Evolutionary conservation across 1,140 invertebrate genomes (phyloP).

Genomic region (Hetaerina americana): DNA sequence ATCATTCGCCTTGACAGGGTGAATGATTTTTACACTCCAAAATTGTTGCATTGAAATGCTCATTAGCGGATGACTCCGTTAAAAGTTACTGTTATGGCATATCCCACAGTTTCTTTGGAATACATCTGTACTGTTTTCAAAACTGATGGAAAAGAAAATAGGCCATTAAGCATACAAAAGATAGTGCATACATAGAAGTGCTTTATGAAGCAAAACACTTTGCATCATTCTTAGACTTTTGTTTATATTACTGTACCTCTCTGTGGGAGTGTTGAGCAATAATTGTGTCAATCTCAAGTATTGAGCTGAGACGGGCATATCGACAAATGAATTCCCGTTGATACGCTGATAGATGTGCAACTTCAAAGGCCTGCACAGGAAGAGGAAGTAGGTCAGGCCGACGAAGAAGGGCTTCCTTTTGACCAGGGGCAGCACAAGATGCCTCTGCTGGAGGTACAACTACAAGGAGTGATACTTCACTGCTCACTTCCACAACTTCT

Average conservation of each 20-base stretch:
- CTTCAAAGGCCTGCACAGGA: constrained; percentile 83
- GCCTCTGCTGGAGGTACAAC: constrained; percentile 78
- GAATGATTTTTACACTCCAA: too few species aligned
- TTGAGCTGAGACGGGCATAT: constrained; percentile 81
- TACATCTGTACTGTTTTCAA: too few species aligned
- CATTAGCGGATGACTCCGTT: too few species aligned
- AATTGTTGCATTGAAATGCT: too few species aligned
- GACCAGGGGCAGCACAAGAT: constrained; percentile 80
- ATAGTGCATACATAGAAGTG: constrained; percentile 2
- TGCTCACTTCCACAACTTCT: constrained; percentile 81
- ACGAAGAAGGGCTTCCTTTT: constrained; percentile 58
- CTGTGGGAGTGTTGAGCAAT: constrained; percentile 82
- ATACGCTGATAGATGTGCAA: constrained; percentile 85
- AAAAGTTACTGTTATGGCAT: too few species aligned
- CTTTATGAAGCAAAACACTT: background rate
- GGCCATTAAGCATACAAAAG: constrained; percentile 6
- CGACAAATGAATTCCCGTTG: constrained; percentile 73
- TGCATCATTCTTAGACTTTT: background rate
- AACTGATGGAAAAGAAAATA: background rate
- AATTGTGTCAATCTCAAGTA: constrained; percentile 81
- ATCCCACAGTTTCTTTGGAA: too few species aligned
- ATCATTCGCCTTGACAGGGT: too few species aligned
- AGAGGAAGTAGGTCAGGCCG: constrained; percentile 67
- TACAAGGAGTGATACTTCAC: constrained; percentile 78
- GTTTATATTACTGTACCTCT: constrained; percentile 39